phyloP scores from a whole-genome alignment of 2,888 invertebrate genomes.

The Xylota segnis region DNA sequence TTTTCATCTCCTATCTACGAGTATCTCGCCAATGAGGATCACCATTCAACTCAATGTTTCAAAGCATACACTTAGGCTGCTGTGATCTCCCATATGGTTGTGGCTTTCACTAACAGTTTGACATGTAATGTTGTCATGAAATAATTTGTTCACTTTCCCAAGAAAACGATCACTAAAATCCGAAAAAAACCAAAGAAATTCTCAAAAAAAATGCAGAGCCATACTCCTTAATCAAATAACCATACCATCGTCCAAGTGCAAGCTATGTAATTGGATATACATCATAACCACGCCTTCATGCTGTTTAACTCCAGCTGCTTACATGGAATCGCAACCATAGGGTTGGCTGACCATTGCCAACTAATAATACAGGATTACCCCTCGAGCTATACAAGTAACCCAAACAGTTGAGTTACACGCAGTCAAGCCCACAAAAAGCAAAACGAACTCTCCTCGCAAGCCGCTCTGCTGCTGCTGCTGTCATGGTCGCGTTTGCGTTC shows the following conservation, averaged over 20 bases:
- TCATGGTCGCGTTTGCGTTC: slow-evolving; percentile 69
- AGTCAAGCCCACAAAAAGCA: slow-evolving; percentile 54
- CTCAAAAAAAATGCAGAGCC: slow-evolving; percentile 1
- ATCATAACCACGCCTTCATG: slow-evolving; percentile 73
- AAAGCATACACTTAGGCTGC: not conserved
- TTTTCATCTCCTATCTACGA: too few relatives aligned
- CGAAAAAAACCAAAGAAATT: not conserved
- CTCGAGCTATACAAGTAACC: slow-evolving; percentile 60
- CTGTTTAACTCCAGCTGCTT: slow-evolving; percentile 55
- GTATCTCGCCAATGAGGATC: too few relatives aligned
- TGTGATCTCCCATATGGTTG: not conserved
- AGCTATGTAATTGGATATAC: slow-evolving; percentile 44
- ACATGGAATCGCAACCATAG: slow-evolving; percentile 45
- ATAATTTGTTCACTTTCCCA: too few relatives aligned
- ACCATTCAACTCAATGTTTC: not conserved
- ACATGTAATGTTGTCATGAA: not conserved
- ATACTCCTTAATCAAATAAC: not conserved
- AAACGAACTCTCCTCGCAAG: not conserved
- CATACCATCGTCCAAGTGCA: slow-evolving; percentile 8
- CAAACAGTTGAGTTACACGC: slow-evolving; percentile 63
- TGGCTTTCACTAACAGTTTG: slow-evolving; percentile 41
- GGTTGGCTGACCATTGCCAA: slow-evolving; percentile 58
- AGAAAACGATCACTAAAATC: not conserved
- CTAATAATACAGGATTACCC: slow-evolving; percentile 67
- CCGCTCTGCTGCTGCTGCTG: slow-evolving; percentile 32